A percentile compares a stretch with the other conserved stretches of the same genome.
Conservation (phyloP, 2,888 invertebrate genomes). For the Lasius platythorax region DNA sequence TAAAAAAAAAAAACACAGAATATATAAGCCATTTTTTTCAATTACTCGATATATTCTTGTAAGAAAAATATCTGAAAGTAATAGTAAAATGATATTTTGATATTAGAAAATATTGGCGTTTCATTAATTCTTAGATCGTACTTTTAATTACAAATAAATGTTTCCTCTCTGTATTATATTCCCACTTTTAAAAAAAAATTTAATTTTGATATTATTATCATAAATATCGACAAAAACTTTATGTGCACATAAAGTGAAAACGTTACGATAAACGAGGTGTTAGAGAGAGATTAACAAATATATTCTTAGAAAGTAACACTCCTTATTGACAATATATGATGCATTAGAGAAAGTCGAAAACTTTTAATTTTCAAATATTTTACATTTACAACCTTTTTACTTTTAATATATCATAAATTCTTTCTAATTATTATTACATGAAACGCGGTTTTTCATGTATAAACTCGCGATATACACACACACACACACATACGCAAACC, state of each 20-base stretch:
- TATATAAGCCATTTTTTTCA: background rate
- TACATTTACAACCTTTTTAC: background rate
- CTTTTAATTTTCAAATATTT: background rate
- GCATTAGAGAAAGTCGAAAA: background rate
- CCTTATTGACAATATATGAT: background rate
- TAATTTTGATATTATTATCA: background rate
- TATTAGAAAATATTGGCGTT: background rate
- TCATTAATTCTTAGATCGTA: background rate
- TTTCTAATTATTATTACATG: background rate
- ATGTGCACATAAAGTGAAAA: background rate
- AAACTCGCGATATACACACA: background rate
- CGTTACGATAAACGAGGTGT: background rate
- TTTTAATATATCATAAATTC: background rate
- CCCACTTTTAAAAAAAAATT: background rate
- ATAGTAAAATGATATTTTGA: background rate
- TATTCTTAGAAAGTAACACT: background rate
- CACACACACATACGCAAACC: background rate
- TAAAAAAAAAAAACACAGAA: background rate
- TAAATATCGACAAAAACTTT: background rate
- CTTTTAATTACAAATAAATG: background rate
- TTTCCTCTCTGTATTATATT: background rate
- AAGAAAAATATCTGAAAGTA: background rate
- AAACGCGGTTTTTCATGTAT: background rate
- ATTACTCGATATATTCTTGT: background rate
- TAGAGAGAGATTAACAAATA: slow-evolving; percentile 6